phyloP scores from a whole-genome alignment of 1,140 invertebrate genomes.

The Theocolax elegans region DNA sequence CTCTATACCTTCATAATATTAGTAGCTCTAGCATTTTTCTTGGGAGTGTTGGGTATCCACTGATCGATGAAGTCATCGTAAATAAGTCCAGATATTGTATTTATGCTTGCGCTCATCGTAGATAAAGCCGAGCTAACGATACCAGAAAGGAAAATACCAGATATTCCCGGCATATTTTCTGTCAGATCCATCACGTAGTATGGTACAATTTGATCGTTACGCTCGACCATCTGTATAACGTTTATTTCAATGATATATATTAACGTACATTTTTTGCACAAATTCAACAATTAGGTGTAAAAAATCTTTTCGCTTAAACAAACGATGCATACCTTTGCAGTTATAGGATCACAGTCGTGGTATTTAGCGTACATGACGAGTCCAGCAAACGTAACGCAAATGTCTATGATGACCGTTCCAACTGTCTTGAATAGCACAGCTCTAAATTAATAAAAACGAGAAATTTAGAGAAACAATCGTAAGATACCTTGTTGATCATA shows the following conservation, averaged over 20 bases:
- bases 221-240: constrained; percentile 46
- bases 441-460: constrained; percentile 45
- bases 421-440: constrained; percentile 54
- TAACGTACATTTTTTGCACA: too few species aligned
- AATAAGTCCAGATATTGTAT: constrained; percentile 70
- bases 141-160: constrained; percentile 77
- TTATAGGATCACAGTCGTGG: constrained; percentile 72
- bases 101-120: constrained; percentile 63
- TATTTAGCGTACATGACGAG: constrained; percentile 73
- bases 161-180: constrained; percentile 69
- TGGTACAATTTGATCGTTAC: constrained; percentile 69
- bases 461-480: too few species aligned
- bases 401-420: constrained; percentile 62
- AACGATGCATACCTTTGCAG: constrained; percentile 43
- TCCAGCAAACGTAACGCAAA: constrained; percentile 62
- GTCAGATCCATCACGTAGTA: constrained; percentile 73
- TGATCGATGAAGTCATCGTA: constrained; percentile 70
- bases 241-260: too few species aligned
- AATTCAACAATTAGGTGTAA: constrained; percentile 8
- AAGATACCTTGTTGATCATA: too few species aligned
- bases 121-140: constrained; percentile 77
- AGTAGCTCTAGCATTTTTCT: constrained; percentile 53
- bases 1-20: constrained; percentile 60
- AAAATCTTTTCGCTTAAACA: not conserved
- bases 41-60: constrained; percentile 50